Percentiles rank a stretch among this genome's conserved stretches.
phyloP scores from a whole-genome alignment of 1,140 invertebrate genomes.

The Matsumurasca onukii region DNA sequence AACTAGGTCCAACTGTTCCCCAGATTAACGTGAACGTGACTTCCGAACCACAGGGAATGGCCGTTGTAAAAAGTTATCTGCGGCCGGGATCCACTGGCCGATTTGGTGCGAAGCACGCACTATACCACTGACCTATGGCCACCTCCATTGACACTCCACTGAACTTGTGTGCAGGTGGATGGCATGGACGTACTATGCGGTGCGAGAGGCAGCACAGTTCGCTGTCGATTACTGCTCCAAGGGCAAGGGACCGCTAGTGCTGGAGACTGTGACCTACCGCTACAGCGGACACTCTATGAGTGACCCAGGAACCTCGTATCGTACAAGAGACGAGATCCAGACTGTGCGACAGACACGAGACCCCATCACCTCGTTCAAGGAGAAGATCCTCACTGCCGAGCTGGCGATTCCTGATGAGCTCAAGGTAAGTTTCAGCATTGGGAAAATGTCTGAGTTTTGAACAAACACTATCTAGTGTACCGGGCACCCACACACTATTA shows the following conservation, averaged over 20 bases:
- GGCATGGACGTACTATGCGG: slow-evolving; percentile 76
- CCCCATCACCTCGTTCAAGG: slow-evolving; percentile 68
- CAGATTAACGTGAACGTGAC: too few relatives aligned
- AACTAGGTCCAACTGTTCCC: too few relatives aligned
- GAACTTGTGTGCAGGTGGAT: slow-evolving; percentile 57
- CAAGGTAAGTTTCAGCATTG: too few relatives aligned
- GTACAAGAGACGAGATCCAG: slow-evolving; percentile 70
- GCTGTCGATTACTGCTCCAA: slow-evolving; percentile 57
- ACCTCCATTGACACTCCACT: too few relatives aligned
- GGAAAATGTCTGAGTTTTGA: too few relatives aligned
- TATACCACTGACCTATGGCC: too few relatives aligned
- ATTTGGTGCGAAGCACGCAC: too few relatives aligned
- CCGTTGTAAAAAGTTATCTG: too few relatives aligned
- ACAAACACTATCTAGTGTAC: too few relatives aligned
- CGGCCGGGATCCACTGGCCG: too few relatives aligned
- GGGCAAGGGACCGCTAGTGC: slow-evolving; percentile 68
- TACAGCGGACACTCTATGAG: slow-evolving; percentile 62
- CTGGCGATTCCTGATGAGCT: slow-evolving; percentile 59
- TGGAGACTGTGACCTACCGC: slow-evolving; percentile 67
- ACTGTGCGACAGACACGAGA: slow-evolving; percentile 68
- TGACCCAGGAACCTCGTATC: slow-evolving; percentile 57
- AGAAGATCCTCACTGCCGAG: slow-evolving; percentile 55
- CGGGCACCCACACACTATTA: too few relatives aligned
- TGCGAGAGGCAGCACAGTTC: slow-evolving; percentile 64
- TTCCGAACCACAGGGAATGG: too few relatives aligned